phyloP scores from a whole-genome alignment of 2,888 invertebrate genomes.

The Rotaria sp. region DNA sequence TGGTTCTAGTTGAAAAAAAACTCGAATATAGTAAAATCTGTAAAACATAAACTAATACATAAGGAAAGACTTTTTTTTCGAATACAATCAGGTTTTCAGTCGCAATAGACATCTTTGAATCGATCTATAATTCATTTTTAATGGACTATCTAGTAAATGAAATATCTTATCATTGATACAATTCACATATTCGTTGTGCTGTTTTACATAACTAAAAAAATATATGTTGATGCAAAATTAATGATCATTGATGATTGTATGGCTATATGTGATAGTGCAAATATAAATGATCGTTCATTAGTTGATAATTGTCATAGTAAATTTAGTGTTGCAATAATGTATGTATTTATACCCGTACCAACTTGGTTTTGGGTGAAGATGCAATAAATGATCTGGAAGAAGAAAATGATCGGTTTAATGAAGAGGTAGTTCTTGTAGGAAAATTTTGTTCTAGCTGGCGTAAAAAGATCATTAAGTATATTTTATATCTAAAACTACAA shows the following conservation, averaged over 20 bases:
- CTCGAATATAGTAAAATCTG: too few species aligned
- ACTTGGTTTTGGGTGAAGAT: constrained; percentile 77
- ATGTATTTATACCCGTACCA: constrained; percentile 94
- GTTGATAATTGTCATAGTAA: too few species aligned
- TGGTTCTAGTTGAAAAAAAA: too few species aligned
- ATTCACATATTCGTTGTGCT: too few species aligned
- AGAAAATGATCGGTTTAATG: constrained; percentile 63
- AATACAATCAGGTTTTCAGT: too few species aligned
- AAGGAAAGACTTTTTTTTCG: too few species aligned
- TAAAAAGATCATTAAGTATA: constrained; percentile 44
- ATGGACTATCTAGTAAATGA: constrained; percentile 32
- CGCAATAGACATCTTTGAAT: too few species aligned
- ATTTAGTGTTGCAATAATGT: constrained; percentile 94
- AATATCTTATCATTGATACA: background rate
- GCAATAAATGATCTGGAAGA: constrained; percentile 55
- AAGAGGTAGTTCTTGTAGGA: constrained; percentile 71
- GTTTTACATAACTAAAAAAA: constrained; percentile 76
- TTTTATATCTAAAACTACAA: constrained; percentile 22
- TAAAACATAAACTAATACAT: too few species aligned
- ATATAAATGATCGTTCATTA: too few species aligned
- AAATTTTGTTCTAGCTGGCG: constrained; percentile 77
- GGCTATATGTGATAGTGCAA: too few species aligned
- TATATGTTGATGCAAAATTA: constrained; percentile 96
- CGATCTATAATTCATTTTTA: too few species aligned
- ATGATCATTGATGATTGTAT: constrained; percentile 84